Base-by-base conservation (phyloP, 2,888 invertebrate genomes). In the Euclidia mi region DNA sequence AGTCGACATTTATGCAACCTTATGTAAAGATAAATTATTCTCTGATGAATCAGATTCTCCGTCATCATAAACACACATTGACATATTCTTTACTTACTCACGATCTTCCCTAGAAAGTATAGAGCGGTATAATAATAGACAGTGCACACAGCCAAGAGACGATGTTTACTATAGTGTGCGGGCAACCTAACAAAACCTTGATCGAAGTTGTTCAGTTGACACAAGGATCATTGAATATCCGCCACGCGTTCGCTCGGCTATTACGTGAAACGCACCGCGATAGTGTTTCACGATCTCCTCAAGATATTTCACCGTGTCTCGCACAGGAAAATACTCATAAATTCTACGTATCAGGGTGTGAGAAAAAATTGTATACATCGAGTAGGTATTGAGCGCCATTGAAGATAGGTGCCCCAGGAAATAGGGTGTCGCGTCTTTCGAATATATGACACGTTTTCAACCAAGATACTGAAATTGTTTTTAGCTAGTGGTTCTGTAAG, bases 321-420 rank as follows among this genome's bases (percentile, higher is more conserved):
- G 78, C 68, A 65, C 71, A 77, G 82, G 82, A 81, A 82, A 75
- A 79, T 77, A 70, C 76, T 71, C 84, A 73, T 84, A 83, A 81
- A 79, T 83, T 78, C 74, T 71, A 72, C 74, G 71, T 79, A 81
- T 82, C 78, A 69, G 58, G 59, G 64, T 67, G 66, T 57, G 48
- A 71, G 79, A 78, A 78, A 82, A 76, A 62, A 66, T 65, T 67
- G 57, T 65, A 65, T 69, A 76, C 76, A 66, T 73, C 63, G 61
- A 56, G 48, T 41, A 53, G 63, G 65, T 69, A 72, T 69, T 73
- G 74, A 71, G 70, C 68, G 65, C 69, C 71, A 77, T 71, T 65
- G 67, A 56, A 68, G 79, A 80, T 78, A 75, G 68, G 75, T 67
- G 75, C 70, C 68, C 38, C 58, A 74, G 74, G 65, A 71, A 73